Evolutionary conservation across 2,888 invertebrate species (phyloP), one percentile per base, ranked within the genome.

Genomic region (Pharmacophagus antenor): DNA sequence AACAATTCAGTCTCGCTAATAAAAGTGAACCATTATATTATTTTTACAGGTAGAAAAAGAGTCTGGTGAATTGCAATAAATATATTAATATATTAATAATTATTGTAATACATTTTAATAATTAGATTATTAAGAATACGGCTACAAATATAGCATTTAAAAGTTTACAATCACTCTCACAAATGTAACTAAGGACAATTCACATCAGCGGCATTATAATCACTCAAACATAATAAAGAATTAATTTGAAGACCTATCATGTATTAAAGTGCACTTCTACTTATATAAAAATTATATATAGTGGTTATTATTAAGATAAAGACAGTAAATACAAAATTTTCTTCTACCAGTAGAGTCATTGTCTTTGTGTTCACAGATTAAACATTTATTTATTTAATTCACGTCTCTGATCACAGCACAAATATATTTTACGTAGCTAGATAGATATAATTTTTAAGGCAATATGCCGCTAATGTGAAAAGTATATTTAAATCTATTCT

Each of bases 41-140:
- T 1, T 31, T 31, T 31, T 0, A 31, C 12, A 12, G 10, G 10
- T 58, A 53, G 25, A 54, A 62, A 70, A 70, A 65, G 58, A 71
- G 72, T 4, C 10, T 50, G 58, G 27, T 63, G 58, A 71, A 72
- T 78, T 74, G 80, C 85, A 88, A 84, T 88, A 88, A 87, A 88
- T 88, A 85, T 85, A 85, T 82, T 83, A 85, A 84, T 75, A 81
- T 86, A 80, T 85, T 77, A 87, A 84, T 88, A 83, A 80, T 84
- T 77, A 80, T 81, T 60, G 73, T 80, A 75, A 75, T 82, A 79
- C 76, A 79, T 71, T 70, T 72, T 71, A 72, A 78, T 83, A 82
- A 80, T 82, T 78, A 84, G 83, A 80, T 80, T 80, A 84, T 76
- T 81, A 83, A 74, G 81, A 79, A 80, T 88, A 88, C 86, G 85